Evolutionary conservation across 2,888 invertebrate genomes (phyloP).

Genomic region (Caenorhabditis afra): DNA sequence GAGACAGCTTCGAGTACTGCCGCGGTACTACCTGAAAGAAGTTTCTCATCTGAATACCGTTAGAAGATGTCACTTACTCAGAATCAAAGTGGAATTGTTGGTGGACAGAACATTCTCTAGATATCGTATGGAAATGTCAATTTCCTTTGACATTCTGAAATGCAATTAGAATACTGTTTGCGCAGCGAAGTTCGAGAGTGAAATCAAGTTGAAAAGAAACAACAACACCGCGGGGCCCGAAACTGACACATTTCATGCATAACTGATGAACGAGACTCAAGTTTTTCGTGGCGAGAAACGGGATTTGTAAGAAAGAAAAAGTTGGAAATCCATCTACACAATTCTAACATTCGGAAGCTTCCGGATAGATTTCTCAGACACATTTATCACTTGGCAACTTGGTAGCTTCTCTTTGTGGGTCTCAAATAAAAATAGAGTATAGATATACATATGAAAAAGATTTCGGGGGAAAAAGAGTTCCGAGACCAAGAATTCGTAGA

Average conservation of each 20-base stretch:
- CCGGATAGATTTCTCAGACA: neutral
- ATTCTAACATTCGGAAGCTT: neutral
- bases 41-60: neutral
- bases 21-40: slow-evolving; percentile 58
- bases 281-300: slow-evolving; percentile 18
- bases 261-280: slow-evolving; percentile 40
- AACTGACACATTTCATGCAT: slow-evolving; percentile 43
- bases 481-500: slow-evolving; percentile 19
- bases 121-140: slow-evolving; percentile 63
- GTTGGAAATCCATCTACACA: neutral
- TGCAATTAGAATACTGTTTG: slow-evolving; percentile 54
- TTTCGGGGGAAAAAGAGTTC: slow-evolving; percentile 24
- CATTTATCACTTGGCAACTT: slow-evolving; percentile 11
- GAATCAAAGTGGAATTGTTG: slow-evolving; percentile 55
- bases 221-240: slow-evolving; percentile 13
- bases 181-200: slow-evolving; percentile 22
- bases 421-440: slow-evolving; percentile 17
- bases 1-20: slow-evolving; percentile 63
- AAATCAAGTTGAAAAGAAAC: slow-evolving; percentile 28
- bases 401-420: neutral
- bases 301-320: slow-evolving; percentile 6
- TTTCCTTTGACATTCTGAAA: slow-evolving; percentile 63
- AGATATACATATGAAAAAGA: slow-evolving; percentile 34
- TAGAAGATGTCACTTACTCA: slow-evolving; percentile 40
- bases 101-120: slow-evolving; percentile 61